Evolutionary conservation across 92 coral and sea anemone species (phyloP), one percentile per base, ranked within the genome.

Genomic region (Anthopleura xanthogrammica): DNA sequence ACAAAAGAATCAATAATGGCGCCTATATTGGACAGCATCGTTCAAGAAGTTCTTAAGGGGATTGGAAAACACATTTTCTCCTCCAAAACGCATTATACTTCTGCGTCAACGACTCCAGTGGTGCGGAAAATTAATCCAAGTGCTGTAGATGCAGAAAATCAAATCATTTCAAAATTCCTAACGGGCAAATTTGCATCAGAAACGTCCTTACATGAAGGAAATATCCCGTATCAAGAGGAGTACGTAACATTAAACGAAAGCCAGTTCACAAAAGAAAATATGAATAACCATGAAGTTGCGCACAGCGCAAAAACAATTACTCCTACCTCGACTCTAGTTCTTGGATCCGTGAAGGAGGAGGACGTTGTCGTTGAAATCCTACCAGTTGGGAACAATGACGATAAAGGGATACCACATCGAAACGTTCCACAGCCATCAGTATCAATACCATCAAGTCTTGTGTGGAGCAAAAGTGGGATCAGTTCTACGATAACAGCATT

Each of bases 281-380:
- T 36, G 5, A 23, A 13, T 29, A 36, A 13, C 42, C 41, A 68
- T 23, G 74, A 68, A 29, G 36, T 14, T 12, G 8, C 4, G 5
- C 72, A 64, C 36, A 29, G 74, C 29, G 7, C 17, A 7, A 68
- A 13, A 20, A 20, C 70, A n/a, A 62, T 62, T 62, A 3, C 1
- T 10, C 46, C 74, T 36, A 29, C 7, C 74, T 68, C 17, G 5
- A 13, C 40, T 14, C 5, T 14, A 29, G 12, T 23, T 5, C 74
- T 29, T 29, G 60, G 41, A 42, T 39, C 55, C 1, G 78, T 75
- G 14, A 52, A 20, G 24, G 85, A 82, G 24, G 85, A 82, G 52
- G 14, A 76, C 8, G 79, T 76, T 76, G 79, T 76, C 9, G 79
- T 76, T 16, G 79, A 76, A 76, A n/a, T 46, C 56, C 56, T 76